Evolutionary conservation across 1,140 invertebrate species (phyloP), one percentile per base, ranked within the genome.

Genomic region (Thereuonema tuberculata): DNA sequence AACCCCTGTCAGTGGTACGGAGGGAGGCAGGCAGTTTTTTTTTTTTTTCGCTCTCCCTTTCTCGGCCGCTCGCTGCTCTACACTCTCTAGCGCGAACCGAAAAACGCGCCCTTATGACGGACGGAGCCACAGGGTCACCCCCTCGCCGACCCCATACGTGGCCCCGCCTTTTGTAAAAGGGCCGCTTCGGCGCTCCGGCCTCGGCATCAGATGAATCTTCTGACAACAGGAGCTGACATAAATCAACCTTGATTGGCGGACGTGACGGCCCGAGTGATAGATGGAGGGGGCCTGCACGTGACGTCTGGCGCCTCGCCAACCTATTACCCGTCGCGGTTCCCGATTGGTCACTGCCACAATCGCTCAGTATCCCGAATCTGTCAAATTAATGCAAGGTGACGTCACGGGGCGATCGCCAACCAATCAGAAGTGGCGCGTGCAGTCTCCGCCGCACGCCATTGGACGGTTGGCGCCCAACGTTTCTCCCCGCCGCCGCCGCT

Each of bases 221-320:
- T 43, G 58, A 3, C 58, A 59, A 59, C 2, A 5, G 31, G 3
- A 25, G 9, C 3, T 53, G 58, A 59, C 58, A 59, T 59, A 59
- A 59, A 59, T 59, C 58, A 59, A 24, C 3, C 20, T 24, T 59
- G 58, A 59, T 59, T 59, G 58, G 57, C 58, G 47, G 9, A 3
- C 26, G n/a, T 58, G 56, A 58, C 56, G 25, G 28, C 43, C n/a
- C 28, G 28, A 2, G 20, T 58, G 56, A 58, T 58, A 28, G 48
- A 59, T 59, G 46, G 25, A 20, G 58, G 53, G 25, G 54, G 21
- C 25, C 29, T 28, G 14, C 26, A 14, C 54, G 14, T 43, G 46
- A 25, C 28, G 9, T 3, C 37, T 25, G 56, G 56, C 31, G 31
- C n/a, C 56, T 56, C 48, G 37, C 28, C 37, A 20, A 17, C 55